Percentiles rank a stretch among this genome's conserved stretches.
These are phyloP conservation scores for Bombus terrestris DNA, from an alignment of 1,140 invertebrate species.

Conservation along the genomic window DNA sequence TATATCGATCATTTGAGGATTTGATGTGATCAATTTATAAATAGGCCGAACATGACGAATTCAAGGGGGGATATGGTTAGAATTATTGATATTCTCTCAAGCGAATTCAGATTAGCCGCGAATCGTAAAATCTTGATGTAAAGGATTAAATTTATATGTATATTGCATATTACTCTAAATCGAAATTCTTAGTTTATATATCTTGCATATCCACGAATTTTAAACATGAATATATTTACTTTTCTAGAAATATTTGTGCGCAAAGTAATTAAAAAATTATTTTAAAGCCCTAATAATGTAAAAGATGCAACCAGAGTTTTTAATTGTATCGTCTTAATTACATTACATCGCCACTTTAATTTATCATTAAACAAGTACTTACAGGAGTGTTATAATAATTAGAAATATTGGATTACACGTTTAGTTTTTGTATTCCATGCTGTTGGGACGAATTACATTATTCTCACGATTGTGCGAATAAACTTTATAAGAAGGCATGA, in stretches of 20 bases:
- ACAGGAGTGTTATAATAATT: background rate
- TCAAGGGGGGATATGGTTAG: background rate
- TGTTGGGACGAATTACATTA: too few species aligned
- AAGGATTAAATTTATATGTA: too few species aligned
- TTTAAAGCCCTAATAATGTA: background rate
- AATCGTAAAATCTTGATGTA: too few species aligned
- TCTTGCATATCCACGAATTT: too few species aligned
- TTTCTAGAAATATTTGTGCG: background rate
- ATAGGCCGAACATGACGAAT: background rate
- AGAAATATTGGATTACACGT: too few species aligned
- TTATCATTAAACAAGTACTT: background rate
- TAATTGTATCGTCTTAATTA: background rate
- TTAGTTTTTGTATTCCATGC: too few species aligned
- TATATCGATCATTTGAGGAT: background rate
- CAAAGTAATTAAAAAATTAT: background rate
- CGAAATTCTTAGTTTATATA: too few species aligned
- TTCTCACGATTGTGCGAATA: too few species aligned
- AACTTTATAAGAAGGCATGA: background rate
- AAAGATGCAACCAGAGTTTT: background rate
- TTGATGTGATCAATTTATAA: background rate
- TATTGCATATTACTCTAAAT: too few species aligned
- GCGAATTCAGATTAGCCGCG: background rate
- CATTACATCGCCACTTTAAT: background rate
- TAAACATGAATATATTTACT: background rate
- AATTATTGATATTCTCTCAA: constrained; percentile 2